These are phyloP conservation scores for Cylas formicarius DNA, from an alignment of 1,140 invertebrate species.

Conservation along the genomic window DNA sequence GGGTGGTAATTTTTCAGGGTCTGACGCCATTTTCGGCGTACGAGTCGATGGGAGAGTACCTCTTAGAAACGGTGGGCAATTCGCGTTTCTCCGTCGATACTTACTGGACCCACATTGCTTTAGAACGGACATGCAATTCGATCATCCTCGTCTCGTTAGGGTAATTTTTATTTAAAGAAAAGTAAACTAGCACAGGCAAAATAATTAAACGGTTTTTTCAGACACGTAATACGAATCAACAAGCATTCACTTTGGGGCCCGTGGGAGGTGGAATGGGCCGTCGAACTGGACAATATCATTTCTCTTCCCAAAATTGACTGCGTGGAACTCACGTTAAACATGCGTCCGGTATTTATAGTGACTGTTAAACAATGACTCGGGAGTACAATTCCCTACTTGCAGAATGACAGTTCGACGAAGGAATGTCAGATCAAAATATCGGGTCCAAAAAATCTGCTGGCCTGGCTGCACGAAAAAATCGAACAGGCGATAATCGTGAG, in stretches of 20 bases:
- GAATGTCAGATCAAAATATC: slow-evolving; percentile 48
- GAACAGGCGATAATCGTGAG: slow-evolving; percentile 64
- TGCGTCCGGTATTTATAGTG: slow-evolving; percentile 59
- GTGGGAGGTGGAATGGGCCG: slow-evolving; percentile 71
- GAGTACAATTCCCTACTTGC: slow-evolving; percentile 17
- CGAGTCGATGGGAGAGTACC: slow-evolving; percentile 37
- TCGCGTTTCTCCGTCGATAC: slow-evolving; percentile 34
- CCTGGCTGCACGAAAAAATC: slow-evolving; percentile 65
- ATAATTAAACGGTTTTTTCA: slow-evolving; percentile 37
- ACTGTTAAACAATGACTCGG: no score
- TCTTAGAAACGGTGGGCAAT: slow-evolving; percentile 35
- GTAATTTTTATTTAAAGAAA: slow-evolving; percentile 36
- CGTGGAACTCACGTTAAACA: slow-evolving; percentile 61
- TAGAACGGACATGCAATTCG: slow-evolving; percentile 44
- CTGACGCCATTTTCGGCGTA: slow-evolving; percentile 37
- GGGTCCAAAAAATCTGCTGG: slow-evolving; percentile 56
- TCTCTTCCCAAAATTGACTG: slow-evolving; percentile 57
- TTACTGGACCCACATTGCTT: slow-evolving; percentile 38
- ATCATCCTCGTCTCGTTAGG: slow-evolving; percentile 47
- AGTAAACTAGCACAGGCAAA: neutral
- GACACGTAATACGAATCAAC: slow-evolving; percentile 67
- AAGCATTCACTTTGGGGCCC: slow-evolving; percentile 62
- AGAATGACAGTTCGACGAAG: slow-evolving; percentile 24
- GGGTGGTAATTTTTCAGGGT: slow-evolving; percentile 24
- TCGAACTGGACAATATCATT: slow-evolving; percentile 66